A percentile compares a stretch with the other conserved stretches of the same genome.
Evolutionary conservation across 2,113 vertebrate species (phyloP).

Genomic region (Sapajus apella): DNA sequence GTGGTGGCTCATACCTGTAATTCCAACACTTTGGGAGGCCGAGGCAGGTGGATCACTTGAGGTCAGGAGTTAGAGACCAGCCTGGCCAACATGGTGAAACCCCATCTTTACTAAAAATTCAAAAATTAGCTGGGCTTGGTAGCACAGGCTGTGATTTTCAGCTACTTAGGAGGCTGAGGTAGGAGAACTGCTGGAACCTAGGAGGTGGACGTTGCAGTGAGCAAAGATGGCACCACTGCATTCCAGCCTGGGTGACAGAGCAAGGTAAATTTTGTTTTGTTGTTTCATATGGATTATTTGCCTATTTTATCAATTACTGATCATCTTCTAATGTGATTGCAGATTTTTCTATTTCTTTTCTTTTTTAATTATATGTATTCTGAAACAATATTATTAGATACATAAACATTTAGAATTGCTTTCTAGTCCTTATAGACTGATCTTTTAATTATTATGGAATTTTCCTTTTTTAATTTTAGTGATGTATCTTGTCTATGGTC

Average conservation of each 20-base stretch:
- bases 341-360: not conserved
- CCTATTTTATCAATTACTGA: not conserved
- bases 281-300: not conserved
- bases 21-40: too few species aligned
- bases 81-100: too few species aligned
- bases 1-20: too few species aligned
- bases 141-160: too few species aligned
- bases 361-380: not conserved
- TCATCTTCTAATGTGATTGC: not conserved
- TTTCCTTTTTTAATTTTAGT: not conserved
- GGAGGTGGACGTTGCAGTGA: too few species aligned
- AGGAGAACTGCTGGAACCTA: too few species aligned
- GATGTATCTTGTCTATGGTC: not conserved
- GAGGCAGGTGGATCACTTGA: rapidly evolving
- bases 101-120: too few species aligned
- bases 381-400: not conserved
- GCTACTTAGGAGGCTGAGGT: too few species aligned
- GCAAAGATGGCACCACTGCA: too few species aligned
- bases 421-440: not conserved
- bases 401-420: not conserved
- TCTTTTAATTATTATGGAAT: not conserved
- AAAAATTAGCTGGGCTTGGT: too few species aligned
- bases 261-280: not conserved
- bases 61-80: too few species aligned
- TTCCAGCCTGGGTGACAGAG: too few species aligned